A percentile compares a stretch with the other conserved stretches of the same genome.
Conservation (phyloP, 2,888 invertebrate genomes). For the Watsonalla binaria region DNA sequence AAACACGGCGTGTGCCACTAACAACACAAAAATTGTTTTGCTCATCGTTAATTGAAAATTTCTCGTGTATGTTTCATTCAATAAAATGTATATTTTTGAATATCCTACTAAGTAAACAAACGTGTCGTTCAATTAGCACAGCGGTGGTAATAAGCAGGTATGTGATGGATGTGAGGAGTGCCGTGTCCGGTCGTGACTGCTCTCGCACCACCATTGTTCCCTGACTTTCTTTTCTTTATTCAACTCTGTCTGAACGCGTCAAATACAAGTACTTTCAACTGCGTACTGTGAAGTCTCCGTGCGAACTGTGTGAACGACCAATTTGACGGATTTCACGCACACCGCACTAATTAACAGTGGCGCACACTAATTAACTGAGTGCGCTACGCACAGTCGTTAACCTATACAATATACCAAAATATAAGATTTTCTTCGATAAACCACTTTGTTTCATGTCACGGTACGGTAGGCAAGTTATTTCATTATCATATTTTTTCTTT, state of each 20-base stretch:
- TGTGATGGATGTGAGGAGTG: background rate
- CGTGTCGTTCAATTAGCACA: background rate
- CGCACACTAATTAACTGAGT: background rate
- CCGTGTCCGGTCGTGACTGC: background rate
- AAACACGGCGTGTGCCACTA: too few species aligned
- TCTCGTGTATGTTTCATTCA: too few species aligned
- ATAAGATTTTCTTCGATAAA: background rate
- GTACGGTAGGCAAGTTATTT: background rate
- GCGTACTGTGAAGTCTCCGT: slow-evolving; percentile 11
- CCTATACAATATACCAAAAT: background rate
- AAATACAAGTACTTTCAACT: slow-evolving; percentile 24
- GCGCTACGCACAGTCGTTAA: background rate
- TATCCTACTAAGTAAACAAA: slow-evolving; percentile 3
- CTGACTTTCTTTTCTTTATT: slow-evolving; percentile 57
- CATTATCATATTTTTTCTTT: background rate
- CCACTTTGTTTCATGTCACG: background rate
- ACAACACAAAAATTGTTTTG: too few species aligned
- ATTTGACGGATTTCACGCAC: slow-evolving; percentile 9
- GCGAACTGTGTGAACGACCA: slow-evolving; percentile 28
- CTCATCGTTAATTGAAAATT: too few species aligned
- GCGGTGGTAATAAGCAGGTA: background rate
- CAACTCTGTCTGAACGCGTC: slow-evolving; percentile 23
- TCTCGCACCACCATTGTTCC: slow-evolving; percentile 40
- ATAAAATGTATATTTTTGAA: too few species aligned
- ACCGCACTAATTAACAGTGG: background rate